A percentile compares a stretch with the other conserved stretches of the same genome.
These are phyloP conservation scores for Sebastes iracundus DNA, from an alignment of 2,797 vertebrate genomes.

Conservation along the genomic window DNA sequence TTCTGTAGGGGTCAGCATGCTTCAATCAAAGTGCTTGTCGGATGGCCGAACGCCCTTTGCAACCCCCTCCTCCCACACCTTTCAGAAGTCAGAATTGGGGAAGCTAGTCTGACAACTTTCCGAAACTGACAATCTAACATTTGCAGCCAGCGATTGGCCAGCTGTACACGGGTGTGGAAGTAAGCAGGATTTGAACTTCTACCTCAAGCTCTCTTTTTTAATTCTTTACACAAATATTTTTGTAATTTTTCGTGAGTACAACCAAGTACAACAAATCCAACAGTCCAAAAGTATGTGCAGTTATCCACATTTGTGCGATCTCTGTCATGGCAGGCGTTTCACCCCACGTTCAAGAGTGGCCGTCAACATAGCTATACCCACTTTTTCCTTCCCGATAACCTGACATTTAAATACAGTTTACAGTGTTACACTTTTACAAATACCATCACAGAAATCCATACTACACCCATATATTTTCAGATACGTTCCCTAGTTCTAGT, in stretches of 20 bases:
- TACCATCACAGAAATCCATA: neutral
- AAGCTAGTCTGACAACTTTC: neutral
- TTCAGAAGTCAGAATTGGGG: neutral
- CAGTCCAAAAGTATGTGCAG: neutral
- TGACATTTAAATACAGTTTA: neutral
- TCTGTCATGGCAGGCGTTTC: neutral
- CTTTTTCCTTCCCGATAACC: neutral
- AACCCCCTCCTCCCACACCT: neutral
- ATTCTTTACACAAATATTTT: neutral
- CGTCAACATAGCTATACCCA: neutral
- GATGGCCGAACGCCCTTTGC: neutral
- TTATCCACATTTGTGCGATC: no score
- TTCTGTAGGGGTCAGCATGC: neutral
- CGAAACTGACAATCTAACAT: neutral
- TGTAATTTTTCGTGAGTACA: neutral
- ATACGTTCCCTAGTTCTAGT: neutral
- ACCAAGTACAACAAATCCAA: neutral
- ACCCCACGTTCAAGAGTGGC: neutral
- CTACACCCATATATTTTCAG: neutral
- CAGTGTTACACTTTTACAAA: neutral
- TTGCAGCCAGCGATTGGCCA: no score
- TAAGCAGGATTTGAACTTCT: neutral
- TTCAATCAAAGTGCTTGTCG: no score
- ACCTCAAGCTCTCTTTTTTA: neutral
- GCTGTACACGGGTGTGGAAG: no score